phyloP scores from a whole-genome alignment of 2,888 invertebrate species.

The Lomographa bimaculata region DNA sequence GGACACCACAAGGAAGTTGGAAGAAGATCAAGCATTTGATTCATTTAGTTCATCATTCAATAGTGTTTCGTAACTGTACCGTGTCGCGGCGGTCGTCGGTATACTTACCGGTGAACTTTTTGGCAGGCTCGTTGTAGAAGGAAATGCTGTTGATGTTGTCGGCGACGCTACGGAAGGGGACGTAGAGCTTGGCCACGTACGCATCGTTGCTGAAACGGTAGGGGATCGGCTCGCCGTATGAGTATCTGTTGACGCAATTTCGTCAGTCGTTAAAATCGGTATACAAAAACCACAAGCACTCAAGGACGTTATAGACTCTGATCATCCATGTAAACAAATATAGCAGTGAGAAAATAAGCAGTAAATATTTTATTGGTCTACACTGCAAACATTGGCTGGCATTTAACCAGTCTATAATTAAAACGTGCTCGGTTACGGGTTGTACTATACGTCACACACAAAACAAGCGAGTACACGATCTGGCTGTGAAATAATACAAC shows the following conservation, averaged over 20 bases:
- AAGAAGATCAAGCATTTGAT: slow-evolving; percentile 32
- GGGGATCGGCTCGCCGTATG: slow-evolving; percentile 77
- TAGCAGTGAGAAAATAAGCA: slow-evolving; percentile 53
- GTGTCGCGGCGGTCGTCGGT: slow-evolving; percentile 31
- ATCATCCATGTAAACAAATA: slow-evolving; percentile 22
- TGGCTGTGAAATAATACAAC: slow-evolving; percentile 63
- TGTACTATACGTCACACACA: slow-evolving; percentile 48
- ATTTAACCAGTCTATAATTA: slow-evolving; percentile 76
- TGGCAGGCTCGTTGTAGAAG: slow-evolving; percentile 87
- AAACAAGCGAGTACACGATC: slow-evolving; percentile 49
- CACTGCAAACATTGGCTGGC: slow-evolving; percentile 66
- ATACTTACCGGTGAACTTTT: slow-evolving; percentile 86
- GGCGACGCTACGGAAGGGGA: slow-evolving; percentile 85
- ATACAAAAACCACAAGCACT: slow-evolving; percentile 8
- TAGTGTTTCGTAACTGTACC: slow-evolving; percentile 32
- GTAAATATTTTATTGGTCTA: slow-evolving; percentile 58
- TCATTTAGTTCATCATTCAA: slow-evolving; percentile 41
- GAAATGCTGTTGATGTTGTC: slow-evolving; percentile 85
- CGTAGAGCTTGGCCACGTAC: slow-evolving; percentile 87
- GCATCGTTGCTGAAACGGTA: slow-evolving; percentile 87
- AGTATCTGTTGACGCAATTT: slow-evolving; percentile 69
- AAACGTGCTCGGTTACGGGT: slow-evolving; percentile 50
- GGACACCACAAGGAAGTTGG: slow-evolving; percentile 31
- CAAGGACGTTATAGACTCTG: slow-evolving; percentile 13
- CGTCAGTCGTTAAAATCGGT: slow-evolving; percentile 15